phyloP scores from a whole-genome alignment of 2,888 invertebrate genomes.

The Galerucella pusilla region DNA sequence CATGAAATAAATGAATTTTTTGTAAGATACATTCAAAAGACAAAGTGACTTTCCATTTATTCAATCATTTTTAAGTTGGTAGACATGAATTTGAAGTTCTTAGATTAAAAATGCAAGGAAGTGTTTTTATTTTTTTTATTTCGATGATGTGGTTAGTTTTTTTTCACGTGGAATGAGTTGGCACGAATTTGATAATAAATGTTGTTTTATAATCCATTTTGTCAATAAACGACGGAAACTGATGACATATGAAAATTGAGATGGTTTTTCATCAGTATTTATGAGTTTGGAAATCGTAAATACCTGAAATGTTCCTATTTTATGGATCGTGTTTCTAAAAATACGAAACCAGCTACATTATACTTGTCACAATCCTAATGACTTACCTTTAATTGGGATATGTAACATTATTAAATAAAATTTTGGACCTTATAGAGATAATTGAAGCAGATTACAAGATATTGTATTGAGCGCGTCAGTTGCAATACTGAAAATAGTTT shows the following conservation, averaged over 20 bases:
- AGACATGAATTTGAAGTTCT: background rate
- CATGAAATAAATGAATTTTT: background rate
- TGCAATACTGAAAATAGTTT: slow-evolving; percentile 7
- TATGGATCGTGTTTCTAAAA: background rate
- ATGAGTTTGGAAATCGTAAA: background rate
- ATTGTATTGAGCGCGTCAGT: slow-evolving; percentile 26
- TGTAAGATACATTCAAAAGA: background rate
- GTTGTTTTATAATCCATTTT: background rate
- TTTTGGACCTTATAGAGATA: slow-evolving; percentile 11
- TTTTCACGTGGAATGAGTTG: background rate
- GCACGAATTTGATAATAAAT: background rate
- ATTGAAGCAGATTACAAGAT: slow-evolving; percentile 9
- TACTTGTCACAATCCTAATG: background rate
- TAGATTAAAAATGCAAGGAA: background rate
- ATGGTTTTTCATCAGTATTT: background rate
- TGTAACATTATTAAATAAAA: background rate
- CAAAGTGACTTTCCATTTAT: too few species aligned
- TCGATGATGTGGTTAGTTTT: slow-evolving; percentile 6
- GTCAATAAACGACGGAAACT: background rate
- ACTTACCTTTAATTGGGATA: background rate
- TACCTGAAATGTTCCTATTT: background rate
- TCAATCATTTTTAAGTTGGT: too few species aligned
- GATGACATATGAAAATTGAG: background rate
- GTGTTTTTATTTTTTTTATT: background rate
- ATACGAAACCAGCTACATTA: background rate